These are phyloP conservation scores for Glaucidium brasilianum DNA, from an alignment of 2,113 vertebrate genomes.

Conservation along the genomic window DNA sequence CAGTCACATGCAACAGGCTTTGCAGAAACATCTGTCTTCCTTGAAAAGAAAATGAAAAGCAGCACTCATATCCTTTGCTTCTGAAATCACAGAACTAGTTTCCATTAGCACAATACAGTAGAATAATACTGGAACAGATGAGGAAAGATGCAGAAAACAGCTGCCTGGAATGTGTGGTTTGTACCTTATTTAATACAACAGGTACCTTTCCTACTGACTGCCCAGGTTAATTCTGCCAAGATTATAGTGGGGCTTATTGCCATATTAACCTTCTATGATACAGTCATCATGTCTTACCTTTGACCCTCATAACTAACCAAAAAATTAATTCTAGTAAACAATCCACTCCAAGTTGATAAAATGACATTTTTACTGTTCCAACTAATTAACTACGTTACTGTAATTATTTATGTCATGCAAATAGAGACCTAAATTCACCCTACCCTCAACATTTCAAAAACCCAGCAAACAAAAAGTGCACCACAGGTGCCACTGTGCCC, in stretches of 20 bases:
- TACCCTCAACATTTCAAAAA: not conserved
- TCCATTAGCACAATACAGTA: not conserved
- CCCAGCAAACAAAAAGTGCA: not conserved
- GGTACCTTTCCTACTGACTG: not conserved
- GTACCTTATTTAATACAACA: not conserved
- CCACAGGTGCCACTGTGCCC: constrained; percentile 61
- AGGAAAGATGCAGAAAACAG: not conserved
- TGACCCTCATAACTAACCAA: not conserved
- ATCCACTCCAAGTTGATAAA: not conserved
- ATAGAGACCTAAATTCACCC: not conserved
- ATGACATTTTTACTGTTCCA: not conserved
- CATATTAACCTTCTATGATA: not conserved
- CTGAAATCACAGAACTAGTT: not conserved
- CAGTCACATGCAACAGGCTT: not conserved
- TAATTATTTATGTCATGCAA: not conserved
- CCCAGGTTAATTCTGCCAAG: not conserved
- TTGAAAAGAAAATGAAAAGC: not conserved
- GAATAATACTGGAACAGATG: not conserved
- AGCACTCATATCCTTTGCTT: not conserved
- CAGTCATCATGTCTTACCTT: not conserved
- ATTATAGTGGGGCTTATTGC: not conserved
- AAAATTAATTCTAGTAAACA: not conserved
- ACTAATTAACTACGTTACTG: not conserved
- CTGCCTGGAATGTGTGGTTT: not conserved
- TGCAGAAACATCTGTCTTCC: not conserved